Evolutionary conservation across 2,797 vertebrate genomes (phyloP).

Genomic region (Falco peregrinus): DNA sequence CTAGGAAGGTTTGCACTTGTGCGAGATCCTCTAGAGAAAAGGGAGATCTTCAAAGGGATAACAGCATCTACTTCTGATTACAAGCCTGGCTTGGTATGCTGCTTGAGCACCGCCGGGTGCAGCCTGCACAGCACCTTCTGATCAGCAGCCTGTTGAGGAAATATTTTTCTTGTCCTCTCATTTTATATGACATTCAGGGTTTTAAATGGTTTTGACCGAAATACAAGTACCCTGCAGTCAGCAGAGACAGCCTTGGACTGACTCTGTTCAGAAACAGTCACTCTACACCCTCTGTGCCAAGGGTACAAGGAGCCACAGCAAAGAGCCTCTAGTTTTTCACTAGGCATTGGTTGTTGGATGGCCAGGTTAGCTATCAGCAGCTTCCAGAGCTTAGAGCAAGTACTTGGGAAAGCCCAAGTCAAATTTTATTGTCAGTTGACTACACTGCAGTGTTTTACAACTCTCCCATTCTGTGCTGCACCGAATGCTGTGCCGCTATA

Average conservation of each 20-base stretch:
- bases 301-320: not conserved
- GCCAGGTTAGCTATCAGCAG: not conserved
- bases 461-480: not conserved
- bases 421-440: not conserved
- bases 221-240: not conserved
- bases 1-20: not conserved
- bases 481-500: not conserved
- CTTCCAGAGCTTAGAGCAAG: not conserved
- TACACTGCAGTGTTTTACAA: not conserved
- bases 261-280: not conserved
- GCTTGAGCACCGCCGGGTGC: not conserved
- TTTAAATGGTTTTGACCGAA: not conserved
- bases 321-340: not conserved
- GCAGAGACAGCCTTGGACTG: not conserved
- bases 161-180: not conserved
- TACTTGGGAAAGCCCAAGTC: not conserved
- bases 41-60: conserved; percentile 25
- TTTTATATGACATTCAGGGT: not conserved
- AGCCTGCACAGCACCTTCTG: not conserved
- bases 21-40: not conserved
- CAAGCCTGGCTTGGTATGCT: conserved; percentile 1
- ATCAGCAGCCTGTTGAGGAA: not conserved
- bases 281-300: not conserved
- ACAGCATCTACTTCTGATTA: conserved; percentile 16
- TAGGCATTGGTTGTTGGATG: not conserved